Base-by-base conservation (phyloP, 2,888 invertebrate species). In the Temnothorax rugatulus region DNA sequence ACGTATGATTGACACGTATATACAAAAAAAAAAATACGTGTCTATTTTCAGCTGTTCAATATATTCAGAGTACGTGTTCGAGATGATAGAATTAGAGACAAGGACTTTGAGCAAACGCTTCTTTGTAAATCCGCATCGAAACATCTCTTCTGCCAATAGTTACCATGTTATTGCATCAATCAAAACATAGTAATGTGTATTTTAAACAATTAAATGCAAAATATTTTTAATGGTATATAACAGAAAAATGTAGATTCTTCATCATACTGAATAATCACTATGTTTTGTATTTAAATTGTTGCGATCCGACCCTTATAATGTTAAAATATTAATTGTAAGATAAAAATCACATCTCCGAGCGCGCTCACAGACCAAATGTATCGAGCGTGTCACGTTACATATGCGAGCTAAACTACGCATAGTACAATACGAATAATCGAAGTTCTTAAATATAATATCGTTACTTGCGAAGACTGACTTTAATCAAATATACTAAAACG, bases 391-490 rank as follows among this genome's bases (percentile, higher is more conserved):
- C 15, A 21, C 9, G 21, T 76, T 21, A 64, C 15, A 1, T 61
- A 63, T 13, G 29, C 13, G 11, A 52, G 41, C 5, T 50, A 52
- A 76, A 64, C 9, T 66, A 18, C 18, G 63, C 11, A 73, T 66
- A 34, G 15, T 81, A 66, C 15, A 54, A 54, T 50, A 73, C 34
- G 11, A 47, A 44, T n/a, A 18, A 59, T 4, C 21, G 8, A 25
- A 52, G 2, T 54, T 81, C 57, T 44, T 29, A 52, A 44, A 52
- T 44, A 38, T 15, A 64, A 21, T 38, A 8, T 41, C 21, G 25
- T 38, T 50, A 57, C 9, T 75, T 41, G 18, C 38, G 11, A 82
- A 74, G 82, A 84, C 73, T 82, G 82, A 84, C 21, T 61, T 59
- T 61, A 66, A 68, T 59, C 21, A 57, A n/a, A 66, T 61, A 66